These are phyloP conservation scores for Sycophila sp. DNA, from an alignment of 1,140 invertebrate genomes.

Conservation along the genomic window DNA sequence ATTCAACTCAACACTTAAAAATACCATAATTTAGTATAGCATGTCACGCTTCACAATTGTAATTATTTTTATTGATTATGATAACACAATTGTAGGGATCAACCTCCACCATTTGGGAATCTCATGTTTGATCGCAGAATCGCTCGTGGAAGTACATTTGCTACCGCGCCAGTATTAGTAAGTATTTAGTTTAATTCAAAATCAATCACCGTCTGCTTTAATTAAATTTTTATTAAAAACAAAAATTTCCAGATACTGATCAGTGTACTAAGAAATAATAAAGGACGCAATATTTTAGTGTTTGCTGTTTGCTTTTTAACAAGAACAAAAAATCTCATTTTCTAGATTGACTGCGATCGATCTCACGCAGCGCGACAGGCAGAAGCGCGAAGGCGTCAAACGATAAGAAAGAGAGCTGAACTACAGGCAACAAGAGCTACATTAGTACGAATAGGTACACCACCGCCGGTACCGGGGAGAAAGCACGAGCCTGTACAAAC, in stretches of 20 bases:
- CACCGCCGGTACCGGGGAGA: slow-evolving; percentile 79
- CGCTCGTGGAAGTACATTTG: slow-evolving; percentile 82
- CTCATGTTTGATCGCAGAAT: slow-evolving; percentile 88
- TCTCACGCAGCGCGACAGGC: slow-evolving; percentile 69
- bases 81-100: slow-evolving; percentile 65
- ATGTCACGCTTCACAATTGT: no score
- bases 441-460: slow-evolving; percentile 70
- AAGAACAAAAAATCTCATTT: no score
- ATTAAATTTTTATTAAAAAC: no score
- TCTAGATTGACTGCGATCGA: slow-evolving; percentile 70
- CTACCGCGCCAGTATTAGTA: slow-evolving; percentile 68
- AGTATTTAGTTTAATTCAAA: no score
- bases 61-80: no score
- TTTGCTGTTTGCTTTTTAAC: no score
- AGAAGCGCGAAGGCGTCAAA: slow-evolving; percentile 71
- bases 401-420: slow-evolving; percentile 70
- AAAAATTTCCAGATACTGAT: no score
- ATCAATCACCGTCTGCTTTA: no score
- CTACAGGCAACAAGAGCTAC: slow-evolving; percentile 59
- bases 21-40: no score
- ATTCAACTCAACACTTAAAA: no score
- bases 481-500: slow-evolving; percentile 88
- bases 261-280: no score
- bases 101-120: slow-evolving; percentile 73
- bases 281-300: no score